Evolutionary conservation across 2,113 vertebrate genomes (phyloP), one percentile per base, ranked within the genome.

Genomic region (Mohoua ochrocephala): DNA sequence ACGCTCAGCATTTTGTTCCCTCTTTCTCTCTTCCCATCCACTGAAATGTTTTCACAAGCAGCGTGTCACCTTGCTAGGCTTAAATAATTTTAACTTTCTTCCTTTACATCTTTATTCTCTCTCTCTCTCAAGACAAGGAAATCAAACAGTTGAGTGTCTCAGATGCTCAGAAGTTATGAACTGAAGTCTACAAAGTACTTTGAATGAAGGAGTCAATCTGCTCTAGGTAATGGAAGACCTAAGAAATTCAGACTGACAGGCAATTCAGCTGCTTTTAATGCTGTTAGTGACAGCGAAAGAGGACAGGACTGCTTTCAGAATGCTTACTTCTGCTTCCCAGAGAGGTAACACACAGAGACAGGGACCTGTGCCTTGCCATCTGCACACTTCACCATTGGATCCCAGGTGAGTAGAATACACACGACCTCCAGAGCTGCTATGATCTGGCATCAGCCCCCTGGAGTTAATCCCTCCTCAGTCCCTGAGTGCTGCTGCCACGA

Each of bases 331-430:
- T 83, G 47, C 41, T 47, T 83, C 60, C 61, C 78, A 53, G 64
- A 31, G 37, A 3, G 6, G 56, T 15, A 69, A 52, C 80, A 49
- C 76, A 11, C 9, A 1, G 21, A 78, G 63, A 41, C 11, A n/a
- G 56, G 45, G 26, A 50, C 17, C 50, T 31, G 2, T 37, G 59
- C 68, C 78, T 33, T n/a, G 68, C 84, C 42, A 77, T 11, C 86
- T 50, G 63, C 61, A 49, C 1, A 1, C 41, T 27, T 42, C 89
- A n/a, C 53, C 52, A 27, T 20, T 0, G 0, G 42, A 6, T 69
- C 92, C 87, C 81, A 70, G 64, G 23, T 6, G 68, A 77, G 54
- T 24, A 52, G 23, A 68, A 57, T 59, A 41, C 44, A 24, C 50
- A 33, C 1, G 2, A 24, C 20, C 45, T 41, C 21, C 83, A 49